Percentiles rank a stretch among this genome's conserved stretches.
Evolutionary conservation across 2,113 vertebrate genomes (phyloP).

Genomic region (Caranx melampygus): DNA sequence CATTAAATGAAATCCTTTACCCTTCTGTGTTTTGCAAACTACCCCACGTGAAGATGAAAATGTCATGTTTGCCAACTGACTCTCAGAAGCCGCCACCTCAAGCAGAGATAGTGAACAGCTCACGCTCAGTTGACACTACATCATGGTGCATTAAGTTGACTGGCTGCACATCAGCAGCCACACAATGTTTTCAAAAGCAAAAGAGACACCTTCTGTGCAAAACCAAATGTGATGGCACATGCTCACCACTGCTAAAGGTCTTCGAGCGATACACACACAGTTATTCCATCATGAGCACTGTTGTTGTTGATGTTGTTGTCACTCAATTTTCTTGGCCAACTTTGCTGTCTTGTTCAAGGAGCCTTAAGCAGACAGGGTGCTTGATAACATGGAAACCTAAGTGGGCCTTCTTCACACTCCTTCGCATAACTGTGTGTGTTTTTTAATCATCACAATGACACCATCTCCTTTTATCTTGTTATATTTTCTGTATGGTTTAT

Average conservation of each 20-base stretch:
- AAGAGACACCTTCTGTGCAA: conserved; percentile 6
- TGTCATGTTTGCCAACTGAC: conserved; percentile 43
- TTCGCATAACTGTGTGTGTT: not conserved
- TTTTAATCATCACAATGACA: not conserved
- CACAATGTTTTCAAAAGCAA: conserved; percentile 25
- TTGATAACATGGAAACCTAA: not conserved
- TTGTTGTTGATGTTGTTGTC: conserved; percentile 4
- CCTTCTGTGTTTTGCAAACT: conserved; percentile 8
- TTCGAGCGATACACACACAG: conserved; percentile 10
- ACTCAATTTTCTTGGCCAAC: not conserved
- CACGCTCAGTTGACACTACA: conserved; percentile 41
- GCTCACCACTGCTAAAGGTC: conserved; percentile 26
- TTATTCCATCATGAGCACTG: conserved; percentile 32
- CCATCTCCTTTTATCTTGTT: not conserved
- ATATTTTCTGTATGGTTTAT: too few relatives aligned
- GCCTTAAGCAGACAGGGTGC: not conserved
- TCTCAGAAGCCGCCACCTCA: conserved; percentile 43
- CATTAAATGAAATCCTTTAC: conserved; percentile 26
- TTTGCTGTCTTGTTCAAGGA: not conserved
- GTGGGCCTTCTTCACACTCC: not conserved
- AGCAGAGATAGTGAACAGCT: conserved; percentile 20
- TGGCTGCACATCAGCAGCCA: conserved; percentile 41
- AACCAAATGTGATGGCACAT: conserved; percentile 42
- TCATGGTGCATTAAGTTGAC: conserved; percentile 53
- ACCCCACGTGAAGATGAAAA: conserved; percentile 18